Percentiles rank a stretch among this genome's conserved stretches.
Conservation (phyloP, 1,140 invertebrate species). For the Zaprionus africanus region DNA sequence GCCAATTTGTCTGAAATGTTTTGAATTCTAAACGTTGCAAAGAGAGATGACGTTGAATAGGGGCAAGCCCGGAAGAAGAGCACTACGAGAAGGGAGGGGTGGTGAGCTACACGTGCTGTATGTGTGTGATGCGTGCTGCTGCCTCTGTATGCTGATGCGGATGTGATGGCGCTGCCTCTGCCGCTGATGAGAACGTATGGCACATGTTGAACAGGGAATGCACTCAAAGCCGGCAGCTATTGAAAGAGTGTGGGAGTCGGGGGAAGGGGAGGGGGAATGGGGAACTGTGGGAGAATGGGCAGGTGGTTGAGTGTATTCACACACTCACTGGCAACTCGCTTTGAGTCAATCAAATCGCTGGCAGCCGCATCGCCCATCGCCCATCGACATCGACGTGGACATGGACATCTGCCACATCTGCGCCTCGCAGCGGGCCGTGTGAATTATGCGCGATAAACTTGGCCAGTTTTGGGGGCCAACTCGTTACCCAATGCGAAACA, state of each 20-base stretch:
- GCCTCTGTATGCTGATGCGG: constrained; percentile 20
- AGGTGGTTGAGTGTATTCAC: constrained; percentile 51
- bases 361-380: constrained; percentile 29
- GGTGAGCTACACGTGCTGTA: constrained; percentile 19
- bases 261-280: neutral
- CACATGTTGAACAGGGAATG: constrained; percentile 6
- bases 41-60: constrained; percentile 7
- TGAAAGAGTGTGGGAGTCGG: constrained; percentile 5
- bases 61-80: neutral
- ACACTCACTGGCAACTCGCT: constrained; percentile 16
- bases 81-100: neutral
- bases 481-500: constrained; percentile 77
- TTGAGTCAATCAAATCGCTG: constrained; percentile 70
- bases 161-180: constrained; percentile 40
- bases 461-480: constrained; percentile 69
- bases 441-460: constrained; percentile 79
- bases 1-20: constrained; percentile 82
- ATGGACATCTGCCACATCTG: constrained; percentile 35
- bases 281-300: neutral
- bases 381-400: constrained; percentile 10
- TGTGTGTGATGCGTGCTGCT: constrained; percentile 12
- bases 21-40: constrained; percentile 73
- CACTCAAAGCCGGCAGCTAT: constrained; percentile 22
- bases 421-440: constrained; percentile 50
- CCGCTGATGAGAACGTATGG: constrained; percentile 43